phyloP scores from a whole-genome alignment of 2,888 invertebrate genomes.

The Cataglyphis altisquamis region DNA sequence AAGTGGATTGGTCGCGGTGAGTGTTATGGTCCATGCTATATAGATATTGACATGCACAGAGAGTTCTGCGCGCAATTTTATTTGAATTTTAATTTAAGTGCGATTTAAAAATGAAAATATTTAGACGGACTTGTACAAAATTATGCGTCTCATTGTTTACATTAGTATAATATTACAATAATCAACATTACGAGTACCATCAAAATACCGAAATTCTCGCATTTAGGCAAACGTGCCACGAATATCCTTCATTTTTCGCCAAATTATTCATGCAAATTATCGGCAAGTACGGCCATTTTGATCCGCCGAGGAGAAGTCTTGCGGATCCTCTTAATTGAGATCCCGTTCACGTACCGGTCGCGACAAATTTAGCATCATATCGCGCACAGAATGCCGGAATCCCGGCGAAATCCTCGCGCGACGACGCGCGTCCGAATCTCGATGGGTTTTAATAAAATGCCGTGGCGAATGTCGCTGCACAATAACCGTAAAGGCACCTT shows the following conservation, averaged over 20 bases:
- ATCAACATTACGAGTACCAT: not conserved
- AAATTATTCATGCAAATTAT: constrained; percentile 22
- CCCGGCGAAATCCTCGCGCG: constrained; percentile 56
- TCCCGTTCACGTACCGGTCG: constrained; percentile 21
- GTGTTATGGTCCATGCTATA: constrained; percentile 16
- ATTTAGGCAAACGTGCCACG: not conserved
- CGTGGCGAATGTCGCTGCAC: constrained; percentile 72
- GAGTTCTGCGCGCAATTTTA: not conserved
- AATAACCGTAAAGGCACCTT: constrained; percentile 79
- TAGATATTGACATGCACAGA: constrained; percentile 2
- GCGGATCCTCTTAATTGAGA: constrained; percentile 18
- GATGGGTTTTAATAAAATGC: constrained; percentile 69
- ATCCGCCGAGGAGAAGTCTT: not conserved
- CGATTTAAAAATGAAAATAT: not conserved
- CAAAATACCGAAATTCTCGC: not conserved
- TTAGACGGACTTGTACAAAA: not conserved
- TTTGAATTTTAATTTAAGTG: not conserved
- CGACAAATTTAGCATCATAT: constrained; percentile 33
- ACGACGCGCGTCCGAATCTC: constrained; percentile 41
- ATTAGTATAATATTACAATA: not conserved
- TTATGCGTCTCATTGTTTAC: not conserved
- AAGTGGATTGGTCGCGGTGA: constrained; percentile 51
- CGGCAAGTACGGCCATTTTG: not conserved
- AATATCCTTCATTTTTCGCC: not conserved
- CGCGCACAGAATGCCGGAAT: constrained; percentile 49